phyloP scores from a whole-genome alignment of 53 echinoderm and acorn worm species.

The Mesocentrotus franciscanus region DNA sequence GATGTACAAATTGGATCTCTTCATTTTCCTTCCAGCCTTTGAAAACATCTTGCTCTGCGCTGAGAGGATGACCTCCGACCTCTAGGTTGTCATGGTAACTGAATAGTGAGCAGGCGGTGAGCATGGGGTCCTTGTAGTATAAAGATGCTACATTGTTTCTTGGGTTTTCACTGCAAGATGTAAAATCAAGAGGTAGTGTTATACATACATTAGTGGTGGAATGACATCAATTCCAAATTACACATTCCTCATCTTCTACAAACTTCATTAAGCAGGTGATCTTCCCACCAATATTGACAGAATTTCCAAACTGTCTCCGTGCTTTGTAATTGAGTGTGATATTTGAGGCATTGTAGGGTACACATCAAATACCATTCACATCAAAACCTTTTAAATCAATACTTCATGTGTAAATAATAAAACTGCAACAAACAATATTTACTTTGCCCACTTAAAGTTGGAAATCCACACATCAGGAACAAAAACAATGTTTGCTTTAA shows the following conservation, averaged over 20 bases:
- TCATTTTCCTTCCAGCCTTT: slow-evolving; percentile 66
- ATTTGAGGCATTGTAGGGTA: too few species aligned
- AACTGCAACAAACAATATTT: too few species aligned
- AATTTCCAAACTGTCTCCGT: neutral
- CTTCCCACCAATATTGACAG: neutral
- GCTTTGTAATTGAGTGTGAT: too few species aligned
- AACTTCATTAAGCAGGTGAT: neutral
- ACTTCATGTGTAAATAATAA: too few species aligned
- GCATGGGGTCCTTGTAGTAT: slow-evolving; percentile 76
- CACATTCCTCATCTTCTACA: neutral
- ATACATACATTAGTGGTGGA: neutral
- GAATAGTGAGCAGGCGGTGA: slow-evolving; percentile 81
- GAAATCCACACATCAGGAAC: too few species aligned
- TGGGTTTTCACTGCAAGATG: slow-evolving; percentile 70
- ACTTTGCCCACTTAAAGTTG: too few species aligned
- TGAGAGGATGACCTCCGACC: slow-evolving; percentile 71
- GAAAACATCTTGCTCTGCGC: slow-evolving; percentile 75
- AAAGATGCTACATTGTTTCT: slow-evolving; percentile 69
- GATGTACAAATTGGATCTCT: slow-evolving; percentile 69
- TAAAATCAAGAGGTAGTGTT: neutral
- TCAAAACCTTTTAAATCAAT: too few species aligned
- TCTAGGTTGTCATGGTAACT: slow-evolving; percentile 79
- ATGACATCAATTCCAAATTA: neutral
- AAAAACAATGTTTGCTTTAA: too few species aligned
- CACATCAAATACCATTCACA: too few species aligned